Evolutionary conservation across 2,888 invertebrate species (phyloP).

Genomic region (Dysmachus trigonus): DNA sequence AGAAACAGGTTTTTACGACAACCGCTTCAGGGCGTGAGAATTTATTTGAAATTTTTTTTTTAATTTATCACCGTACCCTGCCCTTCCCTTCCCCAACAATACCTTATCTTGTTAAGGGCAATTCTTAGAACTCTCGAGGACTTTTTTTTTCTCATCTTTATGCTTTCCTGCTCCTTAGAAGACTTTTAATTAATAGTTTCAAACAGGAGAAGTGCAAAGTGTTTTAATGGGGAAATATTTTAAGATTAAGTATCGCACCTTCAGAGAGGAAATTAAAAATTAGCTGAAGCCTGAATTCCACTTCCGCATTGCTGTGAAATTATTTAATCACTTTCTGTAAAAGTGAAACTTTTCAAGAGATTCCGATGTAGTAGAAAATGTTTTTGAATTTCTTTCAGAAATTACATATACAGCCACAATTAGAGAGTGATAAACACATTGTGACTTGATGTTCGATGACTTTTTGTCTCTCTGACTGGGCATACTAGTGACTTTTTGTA

Average conservation of each 20-base stretch:
- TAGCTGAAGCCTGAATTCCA: background rate
- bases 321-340: background rate
- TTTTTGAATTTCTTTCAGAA: background rate
- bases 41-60: conserved; percentile 24
- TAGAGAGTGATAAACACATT: no score
- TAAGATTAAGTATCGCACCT: background rate
- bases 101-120: background rate
- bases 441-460: no score
- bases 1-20: conserved; percentile 36
- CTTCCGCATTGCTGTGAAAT: background rate
- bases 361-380: background rate
- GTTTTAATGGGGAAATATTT: background rate
- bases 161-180: background rate
- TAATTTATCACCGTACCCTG: background rate
- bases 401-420: no score
- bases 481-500: no score
- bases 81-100: background rate
- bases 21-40: conserved; percentile 28
- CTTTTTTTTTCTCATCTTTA: background rate
- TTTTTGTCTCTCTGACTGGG: no score
- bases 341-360: background rate
- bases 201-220: background rate
- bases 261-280: background rate
- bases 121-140: background rate
- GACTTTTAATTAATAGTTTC: background rate